Percentiles rank a stretch among this genome's conserved stretches.
Conservation (phyloP, 2,888 invertebrate genomes). For the Aproaerema taeniolella region DNA sequence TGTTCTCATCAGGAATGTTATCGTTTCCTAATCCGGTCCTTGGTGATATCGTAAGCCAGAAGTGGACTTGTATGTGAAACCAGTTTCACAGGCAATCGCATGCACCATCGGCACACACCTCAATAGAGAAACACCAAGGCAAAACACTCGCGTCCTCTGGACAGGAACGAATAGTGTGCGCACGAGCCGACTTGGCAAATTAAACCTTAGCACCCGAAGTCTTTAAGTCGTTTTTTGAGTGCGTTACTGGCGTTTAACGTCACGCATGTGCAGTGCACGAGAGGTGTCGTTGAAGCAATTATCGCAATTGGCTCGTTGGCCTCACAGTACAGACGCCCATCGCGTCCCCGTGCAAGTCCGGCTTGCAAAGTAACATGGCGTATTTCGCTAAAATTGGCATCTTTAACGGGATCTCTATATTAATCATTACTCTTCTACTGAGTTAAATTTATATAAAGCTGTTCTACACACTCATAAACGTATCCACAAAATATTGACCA, state of each 20-base stretch:
- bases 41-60: conserved; percentile 70
- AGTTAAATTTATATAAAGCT: too few species aligned
- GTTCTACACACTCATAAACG: too few species aligned
- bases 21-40: conserved; percentile 70
- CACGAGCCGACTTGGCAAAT: conserved; percentile 29
- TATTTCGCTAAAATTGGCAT: conserved; percentile 1
- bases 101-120: conserved; percentile 43
- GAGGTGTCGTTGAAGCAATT: conserved; percentile 73
- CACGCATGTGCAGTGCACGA: conserved; percentile 63
- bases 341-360: conserved; percentile 30
- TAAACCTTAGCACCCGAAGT: conserved; percentile 36
- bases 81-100: conserved; percentile 60
- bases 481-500: too few species aligned
- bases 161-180: conserved; percentile 33
- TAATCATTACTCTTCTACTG: too few species aligned
- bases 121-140: conserved; percentile 53
- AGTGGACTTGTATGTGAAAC: conserved; percentile 65
- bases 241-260: conserved; percentile 47
- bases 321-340: conserved; percentile 68
- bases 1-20: conserved; percentile 64
- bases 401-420: too few species aligned
- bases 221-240: conserved; percentile 43
- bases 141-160: conserved; percentile 36
- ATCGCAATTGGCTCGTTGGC: conserved; percentile 73
- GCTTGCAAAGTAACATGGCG: conserved; percentile 11